These are phyloP conservation scores for Tethya wilhelma DNA, from an alignment of 37 sponge, comb jelly and placozoan species.

Conservation along the genomic window DNA sequence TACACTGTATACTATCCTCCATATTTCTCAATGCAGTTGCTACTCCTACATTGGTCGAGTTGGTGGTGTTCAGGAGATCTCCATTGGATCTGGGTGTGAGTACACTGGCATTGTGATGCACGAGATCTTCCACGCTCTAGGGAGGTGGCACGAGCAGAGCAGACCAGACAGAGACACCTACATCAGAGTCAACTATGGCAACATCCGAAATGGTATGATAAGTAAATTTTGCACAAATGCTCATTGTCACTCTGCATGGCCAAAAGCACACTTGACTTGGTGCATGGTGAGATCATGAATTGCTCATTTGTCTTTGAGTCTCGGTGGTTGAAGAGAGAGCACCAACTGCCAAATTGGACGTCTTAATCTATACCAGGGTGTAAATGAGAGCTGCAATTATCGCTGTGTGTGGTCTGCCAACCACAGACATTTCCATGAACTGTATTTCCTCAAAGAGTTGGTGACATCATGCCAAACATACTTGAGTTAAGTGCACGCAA, in stretches of 20 bases:
- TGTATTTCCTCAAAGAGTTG: too few species aligned
- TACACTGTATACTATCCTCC: background rate
- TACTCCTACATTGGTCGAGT: slow-evolving; percentile 62
- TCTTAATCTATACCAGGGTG: too few species aligned
- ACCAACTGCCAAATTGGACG: too few species aligned
- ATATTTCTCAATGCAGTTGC: slow-evolving; percentile 32
- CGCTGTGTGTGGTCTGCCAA: too few species aligned
- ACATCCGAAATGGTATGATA: slow-evolving; percentile 44
- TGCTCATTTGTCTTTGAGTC: too few species aligned
- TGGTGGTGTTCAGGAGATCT: slow-evolving; percentile 60
- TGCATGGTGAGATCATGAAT: too few species aligned
- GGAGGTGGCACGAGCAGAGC: slow-evolving; percentile 85
- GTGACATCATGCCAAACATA: too few species aligned
- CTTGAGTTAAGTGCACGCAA: too few species aligned
- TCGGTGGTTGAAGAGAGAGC: too few species aligned
- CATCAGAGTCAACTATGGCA: slow-evolving; percentile 41
- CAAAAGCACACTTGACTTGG: too few species aligned
- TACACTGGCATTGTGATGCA: slow-evolving; percentile 70
- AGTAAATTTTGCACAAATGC: background rate
- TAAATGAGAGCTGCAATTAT: too few species aligned
- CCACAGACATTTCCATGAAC: too few species aligned
- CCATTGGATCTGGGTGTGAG: slow-evolving; percentile 77
- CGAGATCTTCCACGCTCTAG: slow-evolving; percentile 84
- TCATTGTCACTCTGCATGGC: slow-evolving; percentile 3
- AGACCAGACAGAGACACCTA: slow-evolving; percentile 75